These are phyloP conservation scores for Cettia cetti DNA, from an alignment of 2,113 vertebrate genomes.

Conservation along the genomic window DNA sequence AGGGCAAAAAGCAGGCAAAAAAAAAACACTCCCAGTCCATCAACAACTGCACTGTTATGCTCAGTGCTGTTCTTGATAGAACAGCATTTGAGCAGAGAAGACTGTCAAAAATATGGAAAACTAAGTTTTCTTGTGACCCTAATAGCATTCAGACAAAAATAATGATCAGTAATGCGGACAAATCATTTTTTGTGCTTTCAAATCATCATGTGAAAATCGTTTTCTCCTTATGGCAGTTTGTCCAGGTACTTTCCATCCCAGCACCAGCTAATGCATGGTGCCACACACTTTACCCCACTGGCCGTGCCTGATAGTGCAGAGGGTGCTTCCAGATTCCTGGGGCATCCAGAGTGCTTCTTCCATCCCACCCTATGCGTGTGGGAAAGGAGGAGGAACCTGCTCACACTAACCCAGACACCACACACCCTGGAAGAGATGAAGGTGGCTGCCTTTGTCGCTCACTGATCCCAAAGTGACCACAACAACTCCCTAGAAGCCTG, in stretches of 20 bases:
- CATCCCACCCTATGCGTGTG: background rate
- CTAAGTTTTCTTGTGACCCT: background rate
- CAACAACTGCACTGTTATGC: background rate
- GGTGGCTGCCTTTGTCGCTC: background rate
- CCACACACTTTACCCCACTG: background rate
- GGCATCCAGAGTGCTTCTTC: background rate
- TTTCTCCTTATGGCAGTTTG: background rate
- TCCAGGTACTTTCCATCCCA: background rate
- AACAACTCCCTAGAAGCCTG: background rate
- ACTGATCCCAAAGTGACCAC: background rate
- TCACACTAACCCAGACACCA: background rate
- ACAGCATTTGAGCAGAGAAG: background rate
- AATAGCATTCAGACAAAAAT: background rate
- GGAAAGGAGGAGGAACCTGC: background rate
- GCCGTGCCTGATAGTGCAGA: background rate
- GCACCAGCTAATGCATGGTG: background rate
- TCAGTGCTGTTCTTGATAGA: background rate
- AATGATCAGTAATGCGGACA: background rate
- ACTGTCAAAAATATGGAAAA: background rate
- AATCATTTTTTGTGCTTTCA: background rate
- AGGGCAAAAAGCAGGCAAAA: background rate
- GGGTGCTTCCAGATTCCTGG: background rate
- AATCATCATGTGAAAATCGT: fast-evolving
- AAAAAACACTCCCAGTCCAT: background rate
- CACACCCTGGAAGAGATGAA: background rate